These are phyloP conservation scores for Tadarida brasiliensis DNA, from an alignment of 2,797 vertebrate species.

Conservation along the genomic window DNA sequence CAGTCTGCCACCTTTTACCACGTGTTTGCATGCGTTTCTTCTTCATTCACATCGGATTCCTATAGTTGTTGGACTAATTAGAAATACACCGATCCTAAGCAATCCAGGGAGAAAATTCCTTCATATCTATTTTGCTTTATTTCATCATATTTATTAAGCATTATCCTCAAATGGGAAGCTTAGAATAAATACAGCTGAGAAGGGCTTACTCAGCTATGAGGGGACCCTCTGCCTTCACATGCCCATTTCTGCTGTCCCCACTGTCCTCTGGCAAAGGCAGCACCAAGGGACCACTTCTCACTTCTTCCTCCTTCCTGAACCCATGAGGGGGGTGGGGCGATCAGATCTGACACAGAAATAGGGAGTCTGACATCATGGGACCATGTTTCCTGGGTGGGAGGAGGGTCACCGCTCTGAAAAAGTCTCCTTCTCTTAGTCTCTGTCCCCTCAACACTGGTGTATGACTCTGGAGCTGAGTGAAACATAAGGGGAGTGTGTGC, in stretches of 20 bases:
- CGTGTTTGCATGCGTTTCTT: neutral
- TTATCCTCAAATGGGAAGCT: neutral
- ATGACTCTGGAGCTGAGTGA: neutral
- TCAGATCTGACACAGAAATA: rapidly evolving
- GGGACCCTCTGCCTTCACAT: neutral
- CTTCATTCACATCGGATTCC: neutral
- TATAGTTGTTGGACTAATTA: rapidly evolving
- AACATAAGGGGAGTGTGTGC: neutral
- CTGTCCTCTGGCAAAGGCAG: neutral
- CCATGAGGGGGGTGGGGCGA: neutral
- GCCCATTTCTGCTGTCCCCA: too few relatives aligned
- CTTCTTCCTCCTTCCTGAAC: neutral
- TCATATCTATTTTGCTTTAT: neutral
- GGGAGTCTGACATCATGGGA: neutral
- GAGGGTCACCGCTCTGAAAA: too few relatives aligned
- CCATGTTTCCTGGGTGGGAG: neutral
- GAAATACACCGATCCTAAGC: neutral
- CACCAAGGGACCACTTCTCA: rapidly evolving
- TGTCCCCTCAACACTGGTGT: neutral
- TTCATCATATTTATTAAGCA: neutral
- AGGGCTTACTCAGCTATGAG: neutral
- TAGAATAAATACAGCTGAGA: too few relatives aligned
- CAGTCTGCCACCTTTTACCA: neutral
- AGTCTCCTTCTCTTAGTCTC: neutral
- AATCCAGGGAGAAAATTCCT: too few relatives aligned